A percentile compares a stretch with the other conserved stretches of the same genome.
Conservation (phyloP, 1,140 invertebrate genomes). For the Tetranychus cinnabarinus region DNA sequence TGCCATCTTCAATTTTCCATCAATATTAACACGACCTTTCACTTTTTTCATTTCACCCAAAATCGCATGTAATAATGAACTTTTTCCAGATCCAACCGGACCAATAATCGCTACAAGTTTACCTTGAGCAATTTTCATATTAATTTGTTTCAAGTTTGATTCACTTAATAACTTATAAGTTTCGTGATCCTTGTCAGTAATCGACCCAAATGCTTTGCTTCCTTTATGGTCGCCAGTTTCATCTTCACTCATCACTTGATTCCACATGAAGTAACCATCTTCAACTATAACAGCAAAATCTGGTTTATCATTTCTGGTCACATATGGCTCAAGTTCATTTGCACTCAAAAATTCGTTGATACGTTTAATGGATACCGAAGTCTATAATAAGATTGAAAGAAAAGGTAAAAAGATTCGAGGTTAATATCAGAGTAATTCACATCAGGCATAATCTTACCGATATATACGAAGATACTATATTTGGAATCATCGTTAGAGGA, state of each 20-base stretch:
- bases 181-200: neutral
- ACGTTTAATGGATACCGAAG: slow-evolving; percentile 43
- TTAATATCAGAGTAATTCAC: neutral
- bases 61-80: slow-evolving; percentile 24
- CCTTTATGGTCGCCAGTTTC: neutral
- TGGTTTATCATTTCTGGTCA: neutral
- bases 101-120: slow-evolving; percentile 26
- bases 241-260: neutral
- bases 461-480: neutral
- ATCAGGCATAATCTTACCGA: neutral
- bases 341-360: slow-evolving; percentile 12
- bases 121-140: slow-evolving; percentile 11
- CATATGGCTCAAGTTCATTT: slow-evolving; percentile 12
- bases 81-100: slow-evolving; percentile 26
- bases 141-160: slow-evolving; percentile 9
- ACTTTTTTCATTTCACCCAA: slow-evolving; percentile 23
- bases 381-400: slow-evolving; percentile 12
- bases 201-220: neutral
- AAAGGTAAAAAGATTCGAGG: neutral
- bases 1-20: slow-evolving; percentile 9
- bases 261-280: neutral
- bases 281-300: neutral
- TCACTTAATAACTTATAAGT: neutral
- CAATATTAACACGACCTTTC: slow-evolving; percentile 13
- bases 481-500: slow-evolving; percentile 11